These are phyloP conservation scores for Micromussa lordhowensis DNA, from an alignment of 92 coral and sea anemone genomes.

Conservation along the genomic window DNA sequence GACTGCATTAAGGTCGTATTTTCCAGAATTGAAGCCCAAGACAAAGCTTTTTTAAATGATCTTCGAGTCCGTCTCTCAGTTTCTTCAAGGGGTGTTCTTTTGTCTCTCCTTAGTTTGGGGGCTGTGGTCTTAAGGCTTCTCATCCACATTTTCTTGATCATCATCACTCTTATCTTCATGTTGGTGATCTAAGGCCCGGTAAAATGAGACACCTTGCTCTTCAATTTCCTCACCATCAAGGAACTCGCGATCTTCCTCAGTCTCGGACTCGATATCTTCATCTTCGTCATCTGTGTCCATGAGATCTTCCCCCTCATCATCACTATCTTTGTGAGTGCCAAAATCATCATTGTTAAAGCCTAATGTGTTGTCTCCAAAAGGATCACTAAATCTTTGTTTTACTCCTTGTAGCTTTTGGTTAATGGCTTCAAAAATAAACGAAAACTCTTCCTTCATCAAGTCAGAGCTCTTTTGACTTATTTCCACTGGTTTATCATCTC, in stretches of 20 bases:
- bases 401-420: neutral
- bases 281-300: slow-evolving; percentile 17
- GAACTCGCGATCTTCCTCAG: neutral
- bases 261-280: slow-evolving; percentile 8
- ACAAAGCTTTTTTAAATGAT: slow-evolving; percentile 52
- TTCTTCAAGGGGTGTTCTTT: slow-evolving; percentile 6
- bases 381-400: neutral
- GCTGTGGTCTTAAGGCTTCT: neutral
- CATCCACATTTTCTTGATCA: neutral
- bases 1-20: too few relatives aligned
- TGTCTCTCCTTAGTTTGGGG: neutral
- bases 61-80: slow-evolving; percentile 25
- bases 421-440: neutral
- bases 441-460: slow-evolving; percentile 18
- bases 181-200: slow-evolving; percentile 1
- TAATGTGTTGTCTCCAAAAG: neutral
- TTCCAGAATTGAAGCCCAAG: slow-evolving; percentile 53
- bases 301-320: slow-evolving; percentile 19
- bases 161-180: neutral
- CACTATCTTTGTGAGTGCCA: neutral
- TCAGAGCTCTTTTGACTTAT: slow-evolving; percentile 38
- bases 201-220: slow-evolving; percentile 3
- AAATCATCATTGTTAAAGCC: neutral
- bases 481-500: neutral
- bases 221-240: neutral